Conservation (phyloP, 1,140 invertebrate genomes). For the Myzus persicae region DNA sequence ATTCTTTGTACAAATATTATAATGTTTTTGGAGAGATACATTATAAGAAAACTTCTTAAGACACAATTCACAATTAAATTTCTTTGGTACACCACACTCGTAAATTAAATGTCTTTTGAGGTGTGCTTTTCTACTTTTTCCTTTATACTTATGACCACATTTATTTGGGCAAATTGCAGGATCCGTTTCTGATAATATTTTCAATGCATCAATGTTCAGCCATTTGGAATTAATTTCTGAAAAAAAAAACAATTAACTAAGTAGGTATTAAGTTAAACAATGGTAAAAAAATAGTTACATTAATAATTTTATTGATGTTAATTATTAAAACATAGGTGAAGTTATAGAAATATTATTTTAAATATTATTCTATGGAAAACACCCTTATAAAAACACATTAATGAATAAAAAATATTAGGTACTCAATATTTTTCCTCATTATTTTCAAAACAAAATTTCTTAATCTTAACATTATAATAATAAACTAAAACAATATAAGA, state of each 20-base stretch:
- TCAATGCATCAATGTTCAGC: neutral
- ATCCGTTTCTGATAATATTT: conserved; percentile 17
- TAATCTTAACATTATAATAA: neutral
- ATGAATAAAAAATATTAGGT: neutral
- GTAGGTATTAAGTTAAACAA: neutral
- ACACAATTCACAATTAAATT: conserved; percentile 48
- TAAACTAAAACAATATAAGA: neutral
- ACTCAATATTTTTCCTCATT: no score
- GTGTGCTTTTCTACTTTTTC: conserved; percentile 42
- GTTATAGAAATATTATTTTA: neutral
- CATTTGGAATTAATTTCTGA: conserved; percentile 46
- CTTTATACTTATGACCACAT: conserved; percentile 46
- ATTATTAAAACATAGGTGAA: neutral
- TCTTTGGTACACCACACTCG: conserved; percentile 53
- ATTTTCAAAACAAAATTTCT: neutral
- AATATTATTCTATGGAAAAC: neutral
- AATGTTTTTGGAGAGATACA: conserved; percentile 30
- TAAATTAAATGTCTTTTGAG: conserved; percentile 54
- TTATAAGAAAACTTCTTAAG: conserved; percentile 42
- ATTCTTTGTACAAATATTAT: conserved; percentile 18
- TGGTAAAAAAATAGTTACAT: neutral
- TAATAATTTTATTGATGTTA: neutral
- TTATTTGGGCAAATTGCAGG: conserved; percentile 62
- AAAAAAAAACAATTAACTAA: neutral
- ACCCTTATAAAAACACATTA: neutral